Evolutionary conservation across 2,113 vertebrate genomes (phyloP).

Genomic region (Aleadryas rufinucha): DNA sequence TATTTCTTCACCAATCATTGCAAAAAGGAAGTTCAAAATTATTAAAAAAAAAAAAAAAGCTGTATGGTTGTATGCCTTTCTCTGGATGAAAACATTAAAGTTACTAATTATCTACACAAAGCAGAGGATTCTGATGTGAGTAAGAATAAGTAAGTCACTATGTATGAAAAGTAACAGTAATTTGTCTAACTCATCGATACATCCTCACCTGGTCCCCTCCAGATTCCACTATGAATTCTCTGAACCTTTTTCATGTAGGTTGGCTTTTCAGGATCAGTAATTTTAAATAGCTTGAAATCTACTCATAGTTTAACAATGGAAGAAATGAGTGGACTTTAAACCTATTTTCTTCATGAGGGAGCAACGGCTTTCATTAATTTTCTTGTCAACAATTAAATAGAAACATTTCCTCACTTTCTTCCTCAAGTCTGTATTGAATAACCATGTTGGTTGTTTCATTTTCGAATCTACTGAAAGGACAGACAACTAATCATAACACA

Average conservation of each 20-base stretch:
- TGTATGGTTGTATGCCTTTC: background rate
- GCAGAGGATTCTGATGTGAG: background rate
- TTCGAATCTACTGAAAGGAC: background rate
- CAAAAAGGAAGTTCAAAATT: background rate
- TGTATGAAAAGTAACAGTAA: background rate
- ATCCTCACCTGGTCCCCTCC: background rate
- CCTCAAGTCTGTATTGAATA: background rate
- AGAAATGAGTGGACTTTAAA: constrained; percentile 15
- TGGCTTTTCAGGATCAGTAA: constrained; percentile 17
- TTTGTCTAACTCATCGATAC: background rate
- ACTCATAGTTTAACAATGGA: background rate
- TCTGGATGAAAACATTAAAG: background rate
- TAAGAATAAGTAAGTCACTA: background rate
- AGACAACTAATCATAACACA: background rate
- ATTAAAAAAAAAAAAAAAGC: too few relatives aligned
- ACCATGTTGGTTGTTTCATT: background rate
- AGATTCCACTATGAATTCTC: background rate
- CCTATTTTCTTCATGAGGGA: background rate
- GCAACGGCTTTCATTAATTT: background rate
- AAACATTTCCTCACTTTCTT: background rate
- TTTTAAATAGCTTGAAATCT: constrained; percentile 33
- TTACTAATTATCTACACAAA: background rate
- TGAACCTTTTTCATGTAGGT: background rate
- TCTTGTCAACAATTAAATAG: background rate
- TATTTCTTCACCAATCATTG: background rate